These are phyloP conservation scores for Eonycteris spelaea DNA, from an alignment of 2,113 vertebrate genomes.

Conservation along the genomic window DNA sequence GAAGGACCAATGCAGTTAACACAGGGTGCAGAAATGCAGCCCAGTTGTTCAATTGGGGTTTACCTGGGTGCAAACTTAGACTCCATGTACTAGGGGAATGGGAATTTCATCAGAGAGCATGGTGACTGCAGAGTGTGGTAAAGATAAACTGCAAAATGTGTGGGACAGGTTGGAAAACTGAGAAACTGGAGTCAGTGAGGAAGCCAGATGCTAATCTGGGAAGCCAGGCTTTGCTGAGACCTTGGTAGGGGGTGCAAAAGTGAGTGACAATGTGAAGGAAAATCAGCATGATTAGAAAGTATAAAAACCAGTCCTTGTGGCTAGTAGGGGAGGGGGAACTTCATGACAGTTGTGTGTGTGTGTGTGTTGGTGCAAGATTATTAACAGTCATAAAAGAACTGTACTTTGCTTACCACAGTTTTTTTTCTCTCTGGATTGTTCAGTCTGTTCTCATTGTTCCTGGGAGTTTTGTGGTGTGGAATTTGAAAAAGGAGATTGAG, in stretches of 20 bases:
- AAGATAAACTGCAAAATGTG: not conserved
- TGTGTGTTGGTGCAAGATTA: not conserved
- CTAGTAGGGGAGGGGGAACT: not conserved
- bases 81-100: no score
- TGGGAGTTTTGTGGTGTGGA: not conserved
- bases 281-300: not conserved
- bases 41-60: not conserved
- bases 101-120: no score
- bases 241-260: not conserved
- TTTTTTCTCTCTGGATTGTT: not conserved
- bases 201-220: not conserved
- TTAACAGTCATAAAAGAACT: not conserved
- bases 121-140: not conserved
- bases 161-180: not conserved
- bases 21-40: not conserved
- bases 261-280: not conserved
- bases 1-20: not conserved
- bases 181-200: not conserved
- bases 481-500: not conserved
- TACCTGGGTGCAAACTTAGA: not conserved
- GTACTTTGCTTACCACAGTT: not conserved
- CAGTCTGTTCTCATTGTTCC: not conserved
- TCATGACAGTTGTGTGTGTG: not conserved
- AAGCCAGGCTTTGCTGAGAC: not conserved
- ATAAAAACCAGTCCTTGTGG: not conserved